Evolutionary conservation across 2,797 vertebrate genomes (phyloP).

Genomic region (Diglossa cyanea): DNA sequence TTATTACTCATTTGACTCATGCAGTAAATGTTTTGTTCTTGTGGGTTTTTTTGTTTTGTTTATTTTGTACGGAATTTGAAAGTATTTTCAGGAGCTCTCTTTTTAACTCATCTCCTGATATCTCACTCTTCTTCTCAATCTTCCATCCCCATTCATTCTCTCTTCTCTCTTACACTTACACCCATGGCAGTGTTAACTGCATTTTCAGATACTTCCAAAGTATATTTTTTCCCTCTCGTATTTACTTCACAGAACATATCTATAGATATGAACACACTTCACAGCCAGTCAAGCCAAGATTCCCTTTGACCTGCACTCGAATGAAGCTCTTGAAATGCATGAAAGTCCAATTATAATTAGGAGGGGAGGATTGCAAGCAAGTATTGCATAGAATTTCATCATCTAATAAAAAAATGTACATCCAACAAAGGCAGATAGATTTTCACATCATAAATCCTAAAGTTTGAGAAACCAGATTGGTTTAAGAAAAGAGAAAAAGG

Average conservation of each 20-base stretch:
- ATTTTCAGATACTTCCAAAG: constrained; percentile 2
- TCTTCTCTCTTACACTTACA: not conserved
- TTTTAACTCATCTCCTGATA: not conserved
- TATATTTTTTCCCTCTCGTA: not conserved
- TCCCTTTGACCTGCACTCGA: not conserved
- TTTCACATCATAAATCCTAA: not conserved
- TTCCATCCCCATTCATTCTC: not conserved
- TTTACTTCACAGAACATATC: not conserved
- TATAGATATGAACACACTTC: not conserved
- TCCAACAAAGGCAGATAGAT: not conserved
- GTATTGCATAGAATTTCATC: not conserved
- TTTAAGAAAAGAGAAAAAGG: not conserved
- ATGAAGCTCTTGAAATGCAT: not conserved
- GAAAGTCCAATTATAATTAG: constrained; percentile 23
- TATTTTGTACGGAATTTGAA: not conserved
- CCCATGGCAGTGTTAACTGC: not conserved
- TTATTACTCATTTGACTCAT: not conserved
- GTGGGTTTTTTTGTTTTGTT: rapidly evolving
- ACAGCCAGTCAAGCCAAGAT: not conserved
- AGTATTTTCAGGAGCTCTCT: not conserved
- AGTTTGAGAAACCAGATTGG: not conserved
- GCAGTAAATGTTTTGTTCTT: not conserved
- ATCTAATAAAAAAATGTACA: not conserved
- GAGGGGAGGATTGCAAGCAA: not conserved
- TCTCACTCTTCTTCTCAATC: not conserved